Base-by-base conservation (phyloP, 2,888 invertebrate genomes). In the Cheilosia soror region DNA sequence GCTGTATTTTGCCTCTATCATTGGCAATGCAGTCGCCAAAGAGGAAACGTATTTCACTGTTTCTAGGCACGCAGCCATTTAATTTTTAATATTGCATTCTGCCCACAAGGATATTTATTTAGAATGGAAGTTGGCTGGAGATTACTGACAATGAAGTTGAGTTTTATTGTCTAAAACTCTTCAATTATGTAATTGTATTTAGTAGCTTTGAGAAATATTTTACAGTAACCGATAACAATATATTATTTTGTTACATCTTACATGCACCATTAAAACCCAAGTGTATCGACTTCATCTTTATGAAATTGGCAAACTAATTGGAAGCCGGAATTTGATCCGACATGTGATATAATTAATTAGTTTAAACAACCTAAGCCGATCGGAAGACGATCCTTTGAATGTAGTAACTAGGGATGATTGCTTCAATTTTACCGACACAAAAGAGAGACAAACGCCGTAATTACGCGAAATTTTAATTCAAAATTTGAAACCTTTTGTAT, bases 121-220 rank as follows among this genome's bases (percentile, higher is more conserved):
- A 11, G 51, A 69, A 77, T 69, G 55, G 37, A 55, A 62, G 60
- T 76, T 66, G 27, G 15, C 40, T 49, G 20, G 5, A 42, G 1
- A 33, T 33, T 44, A 44, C 15, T 15, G 44, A 20, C 15, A 44
- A 15, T 0, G 2, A n/a, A 47, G 15, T 47, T 20, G 47, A 40
- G 40, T 11, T 33, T 33, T 33, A 40, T 40, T 40, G 40, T 11
- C 7, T 40, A 20, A 20, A 20, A 20, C 20, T 20, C 20, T 20
- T 20, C 20, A 20, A 20, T 20, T 20, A 20, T 20, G 20, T n/a
- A n/a, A n/a, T n/a, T n/a, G n/a, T n/a, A n/a, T 9, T 9, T 27
- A 27, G 2, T 33, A 9, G 33, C 9, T 7, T 9, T 33, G 33
- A 2, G 31, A 1, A 31, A 7, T 0, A 31, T 6, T 37, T 37